Base-by-base conservation (phyloP, 2,888 invertebrate genomes). In the Bombylius major region DNA sequence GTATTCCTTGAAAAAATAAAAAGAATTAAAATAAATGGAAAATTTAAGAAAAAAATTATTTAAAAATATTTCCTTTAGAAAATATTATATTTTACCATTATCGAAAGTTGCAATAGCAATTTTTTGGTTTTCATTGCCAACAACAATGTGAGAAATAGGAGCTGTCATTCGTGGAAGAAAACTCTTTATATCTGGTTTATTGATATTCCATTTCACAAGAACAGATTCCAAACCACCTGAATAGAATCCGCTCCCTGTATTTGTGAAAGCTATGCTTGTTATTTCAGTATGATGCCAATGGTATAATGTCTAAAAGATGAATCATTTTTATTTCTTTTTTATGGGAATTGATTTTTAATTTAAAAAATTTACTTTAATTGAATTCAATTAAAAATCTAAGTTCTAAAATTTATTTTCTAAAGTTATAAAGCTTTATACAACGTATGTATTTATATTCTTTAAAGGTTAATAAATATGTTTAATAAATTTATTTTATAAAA, bases 221-320 rank as follows among this genome's bases (percentile, higher is more conserved):
- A 87, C 87, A 65, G 82, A 79, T 70, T 91, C 91, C 50, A 78
- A 78, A n/a, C 87, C 90, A 9, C 88, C 87, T 63, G 86, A 86
- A 64, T 82, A 84, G 67, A 90, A 79, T 61, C 81, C 78, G 11
- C 80, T 79, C 31, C 88, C 88, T 70, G 71, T 63, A 4, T 67
- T 64, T 12, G 87, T 82, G 66, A 88, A 89, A 1, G 76, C 73
- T 14, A 90, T 67, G 66, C 83, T 81, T 49, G 77, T 76, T 0
- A 89, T 82, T 42, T 83, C 79, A 51, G 87, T 75, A 5, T 83
- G 81, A 71, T 90, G 90, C 90, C 90, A 90, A 68, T 89, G 89
- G 65, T 79, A 81, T 3, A 79, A 69, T 1, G 79, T 73, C 65
- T 78, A 11, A 32, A 45, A 50, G 1, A 23, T 23, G 23, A 50